Percentiles rank a stretch among this genome's conserved stretches.
phyloP scores from a whole-genome alignment of 2,888 invertebrate species.

The Hirtodrosophila trivittata region DNA sequence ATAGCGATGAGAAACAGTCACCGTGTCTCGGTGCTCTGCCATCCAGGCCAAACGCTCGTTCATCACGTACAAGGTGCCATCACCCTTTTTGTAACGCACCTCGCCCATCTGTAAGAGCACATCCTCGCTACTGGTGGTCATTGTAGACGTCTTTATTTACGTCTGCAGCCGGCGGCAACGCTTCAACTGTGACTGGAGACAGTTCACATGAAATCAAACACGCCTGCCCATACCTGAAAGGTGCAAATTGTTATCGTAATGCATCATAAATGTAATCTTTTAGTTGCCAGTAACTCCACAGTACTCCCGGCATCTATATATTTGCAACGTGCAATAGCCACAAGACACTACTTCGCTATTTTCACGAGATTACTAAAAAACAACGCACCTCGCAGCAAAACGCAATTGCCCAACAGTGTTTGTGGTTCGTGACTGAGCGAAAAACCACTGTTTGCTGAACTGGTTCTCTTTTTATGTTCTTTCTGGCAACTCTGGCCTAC shows the following conservation, averaged over 20 bases:
- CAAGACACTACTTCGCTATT: conserved; percentile 38
- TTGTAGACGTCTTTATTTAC: conserved; percentile 75
- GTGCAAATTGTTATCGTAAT: conserved; percentile 17
- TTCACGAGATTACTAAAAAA: conserved; percentile 45
- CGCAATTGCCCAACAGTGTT: conserved; percentile 39
- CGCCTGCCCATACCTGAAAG: conserved; percentile 40
- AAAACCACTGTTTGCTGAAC: conserved; percentile 8
- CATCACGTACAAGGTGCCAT: conserved; percentile 97
- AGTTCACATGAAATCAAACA: conserved; percentile 35
- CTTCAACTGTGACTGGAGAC: conserved; percentile 23
- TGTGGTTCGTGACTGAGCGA: conserved; percentile 22
- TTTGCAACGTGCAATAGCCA: conserved; percentile 20
- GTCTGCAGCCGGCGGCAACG: conserved; percentile 31
- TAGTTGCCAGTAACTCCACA: neutral
- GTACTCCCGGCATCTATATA: conserved; percentile 5
- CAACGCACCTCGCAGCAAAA: conserved; percentile 48
- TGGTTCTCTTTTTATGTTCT: neutral
- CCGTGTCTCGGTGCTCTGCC: conserved; percentile 95
- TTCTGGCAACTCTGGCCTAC: conserved; percentile 25
- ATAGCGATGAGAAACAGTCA: conserved; percentile 96
- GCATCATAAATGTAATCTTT: conserved; percentile 13
- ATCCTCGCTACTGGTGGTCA: conserved; percentile 97
- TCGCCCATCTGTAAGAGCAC: conserved; percentile 95
- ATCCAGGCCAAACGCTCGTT: conserved; percentile 98
- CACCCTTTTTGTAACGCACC: conserved; percentile 97